Conservation (phyloP, 2,113 vertebrate species). For the Panurus biarmicus region DNA sequence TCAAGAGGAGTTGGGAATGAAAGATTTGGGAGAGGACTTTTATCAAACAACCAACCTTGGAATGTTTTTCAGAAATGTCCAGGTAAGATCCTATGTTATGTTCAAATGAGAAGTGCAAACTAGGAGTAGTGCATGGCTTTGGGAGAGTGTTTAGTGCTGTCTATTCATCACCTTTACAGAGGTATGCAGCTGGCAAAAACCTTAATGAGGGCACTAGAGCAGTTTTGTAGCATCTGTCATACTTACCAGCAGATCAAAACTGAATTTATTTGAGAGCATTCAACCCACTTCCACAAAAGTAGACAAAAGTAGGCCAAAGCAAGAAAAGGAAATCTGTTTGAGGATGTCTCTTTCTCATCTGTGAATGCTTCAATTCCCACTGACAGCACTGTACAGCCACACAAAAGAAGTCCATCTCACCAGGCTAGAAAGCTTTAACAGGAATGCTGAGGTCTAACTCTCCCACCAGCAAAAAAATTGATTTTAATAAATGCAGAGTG, state of each 20-base stretch:
- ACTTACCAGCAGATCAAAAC: slow-evolving; percentile 11
- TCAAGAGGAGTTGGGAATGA: not conserved
- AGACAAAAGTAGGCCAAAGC: not conserved
- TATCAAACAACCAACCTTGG: not conserved
- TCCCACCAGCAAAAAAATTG: not conserved
- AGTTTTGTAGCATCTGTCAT: slow-evolving; percentile 10
- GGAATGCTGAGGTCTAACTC: not conserved
- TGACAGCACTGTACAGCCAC: not conserved
- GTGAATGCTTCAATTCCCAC: not conserved
- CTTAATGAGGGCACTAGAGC: not conserved
- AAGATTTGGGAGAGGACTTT: not conserved
- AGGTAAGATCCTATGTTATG: not conserved
- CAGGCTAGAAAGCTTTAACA: not conserved
- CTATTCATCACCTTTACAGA: slow-evolving; percentile 5
- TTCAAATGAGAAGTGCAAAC: not conserved
- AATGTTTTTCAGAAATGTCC: not conserved
- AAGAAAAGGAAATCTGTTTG: not conserved
- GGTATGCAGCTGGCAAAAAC: slow-evolving; percentile 40
- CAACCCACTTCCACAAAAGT: not conserved
- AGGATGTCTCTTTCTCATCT: not conserved
- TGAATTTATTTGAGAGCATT: slow-evolving; percentile 30
- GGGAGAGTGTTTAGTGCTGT: not conserved
- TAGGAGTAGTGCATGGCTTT: not conserved
- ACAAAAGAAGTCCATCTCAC: not conserved
- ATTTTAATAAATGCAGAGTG: not conserved